These are phyloP conservation scores for Bombus sibiricus DNA, from an alignment of 1,140 invertebrate species.

Conservation along the genomic window DNA sequence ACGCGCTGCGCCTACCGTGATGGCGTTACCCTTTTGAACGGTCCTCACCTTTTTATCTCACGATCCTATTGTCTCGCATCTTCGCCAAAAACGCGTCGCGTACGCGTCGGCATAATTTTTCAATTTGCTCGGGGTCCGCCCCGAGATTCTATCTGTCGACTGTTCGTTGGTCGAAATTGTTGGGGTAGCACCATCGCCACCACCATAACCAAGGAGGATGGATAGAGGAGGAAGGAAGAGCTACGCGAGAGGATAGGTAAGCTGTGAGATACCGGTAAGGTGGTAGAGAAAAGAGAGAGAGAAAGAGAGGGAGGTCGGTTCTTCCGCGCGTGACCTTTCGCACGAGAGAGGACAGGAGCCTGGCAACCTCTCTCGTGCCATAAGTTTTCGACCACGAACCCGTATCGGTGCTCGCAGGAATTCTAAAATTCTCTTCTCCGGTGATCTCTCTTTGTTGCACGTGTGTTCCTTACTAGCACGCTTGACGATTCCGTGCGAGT, in stretches of 20 bases:
- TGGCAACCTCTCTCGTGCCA: slow-evolving; percentile 54
- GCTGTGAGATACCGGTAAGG: neutral
- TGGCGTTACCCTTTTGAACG: slow-evolving; percentile 69
- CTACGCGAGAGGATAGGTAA: neutral
- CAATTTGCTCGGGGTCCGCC: slow-evolving; percentile 69
- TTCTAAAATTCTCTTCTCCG: slow-evolving; percentile 38
- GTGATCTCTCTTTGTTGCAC: slow-evolving; percentile 27
- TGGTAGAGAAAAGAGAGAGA: neutral
- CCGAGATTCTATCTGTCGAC: slow-evolving; percentile 64
- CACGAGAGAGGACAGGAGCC: slow-evolving; percentile 66
- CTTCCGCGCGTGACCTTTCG: slow-evolving; percentile 66
- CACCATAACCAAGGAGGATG: too few relatives aligned
- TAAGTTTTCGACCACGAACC: slow-evolving; percentile 66
- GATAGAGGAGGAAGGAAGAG: neutral
- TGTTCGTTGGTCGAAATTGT: slow-evolving; percentile 40
- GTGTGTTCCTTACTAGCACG: neutral
- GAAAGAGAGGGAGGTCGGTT: slow-evolving; percentile 47
- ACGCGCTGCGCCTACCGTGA: slow-evolving; percentile 31
- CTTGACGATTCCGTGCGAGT: slow-evolving; percentile 41
- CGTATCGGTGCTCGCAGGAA: slow-evolving; percentile 49
- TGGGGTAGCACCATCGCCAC: slow-evolving; percentile 51
- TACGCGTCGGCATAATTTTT: slow-evolving; percentile 69
- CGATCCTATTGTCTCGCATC: slow-evolving; percentile 68
- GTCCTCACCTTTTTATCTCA: slow-evolving; percentile 67
- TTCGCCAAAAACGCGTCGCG: slow-evolving; percentile 67